phyloP scores from a whole-genome alignment of 1,140 invertebrate species.

The Sycophila sp. region DNA sequence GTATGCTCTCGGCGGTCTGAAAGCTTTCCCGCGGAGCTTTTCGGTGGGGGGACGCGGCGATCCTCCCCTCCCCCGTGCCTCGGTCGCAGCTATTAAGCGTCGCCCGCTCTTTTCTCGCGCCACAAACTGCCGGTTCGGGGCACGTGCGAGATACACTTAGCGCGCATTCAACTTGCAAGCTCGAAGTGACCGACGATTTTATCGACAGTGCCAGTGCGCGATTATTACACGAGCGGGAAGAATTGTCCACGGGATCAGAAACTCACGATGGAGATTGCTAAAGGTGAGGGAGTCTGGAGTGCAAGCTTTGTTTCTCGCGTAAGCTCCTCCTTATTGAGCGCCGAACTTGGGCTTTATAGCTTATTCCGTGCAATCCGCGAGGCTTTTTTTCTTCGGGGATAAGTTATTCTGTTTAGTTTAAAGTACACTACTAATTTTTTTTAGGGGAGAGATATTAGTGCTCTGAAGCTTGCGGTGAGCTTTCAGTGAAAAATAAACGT shows the following conservation, averaged over 20 bases:
- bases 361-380: no score
- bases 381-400: no score
- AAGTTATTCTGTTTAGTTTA: no score
- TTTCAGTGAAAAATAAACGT: no score
- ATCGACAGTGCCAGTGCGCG: not conserved
- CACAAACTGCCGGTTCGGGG: not conserved
- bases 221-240: not conserved
- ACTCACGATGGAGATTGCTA: conserved; percentile 53
- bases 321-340: no score
- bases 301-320: no score
- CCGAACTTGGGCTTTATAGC: no score
- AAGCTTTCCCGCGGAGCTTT: not conserved
- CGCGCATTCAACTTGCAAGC: not conserved
- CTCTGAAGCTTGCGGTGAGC: no score
- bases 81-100: not conserved
- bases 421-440: no score
- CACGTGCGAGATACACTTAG: not conserved
- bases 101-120: not conserved
- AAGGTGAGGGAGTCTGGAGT: no score
- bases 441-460: no score
- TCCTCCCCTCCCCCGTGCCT: conserved; percentile 1
- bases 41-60: no score
- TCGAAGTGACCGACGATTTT: not conserved
- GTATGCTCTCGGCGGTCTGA: not conserved
- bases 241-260: not conserved